phyloP scores from a whole-genome alignment of 1,140 invertebrate species.

The Euwallacea fornicatus region DNA sequence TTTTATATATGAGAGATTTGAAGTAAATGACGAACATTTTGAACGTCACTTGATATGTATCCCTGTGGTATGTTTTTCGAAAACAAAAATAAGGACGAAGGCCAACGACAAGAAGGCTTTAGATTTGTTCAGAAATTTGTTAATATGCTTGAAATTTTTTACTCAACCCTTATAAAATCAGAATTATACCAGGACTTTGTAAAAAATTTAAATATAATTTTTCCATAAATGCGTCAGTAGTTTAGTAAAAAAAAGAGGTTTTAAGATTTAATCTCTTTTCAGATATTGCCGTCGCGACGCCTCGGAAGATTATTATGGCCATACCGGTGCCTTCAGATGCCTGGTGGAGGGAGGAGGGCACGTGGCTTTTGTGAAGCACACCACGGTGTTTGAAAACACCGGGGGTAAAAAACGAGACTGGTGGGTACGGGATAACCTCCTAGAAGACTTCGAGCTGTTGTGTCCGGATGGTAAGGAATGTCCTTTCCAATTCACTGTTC shows the following conservation, averaged over 20 bases:
- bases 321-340: slow-evolving; percentile 89
- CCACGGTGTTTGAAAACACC: slow-evolving; percentile 88
- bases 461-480: slow-evolving; percentile 80
- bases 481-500: background rate
- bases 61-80: no score
- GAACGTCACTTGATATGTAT: no score
- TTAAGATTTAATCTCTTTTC: slow-evolving; percentile 39
- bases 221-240: background rate
- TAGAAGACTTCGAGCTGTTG: slow-evolving; percentile 89
- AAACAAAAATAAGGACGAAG: no score
- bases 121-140: no score
- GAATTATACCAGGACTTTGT: no score
- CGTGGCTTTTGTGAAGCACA: slow-evolving; percentile 93
- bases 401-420: slow-evolving; percentile 85
- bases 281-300: slow-evolving; percentile 82
- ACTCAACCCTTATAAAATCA: no score
- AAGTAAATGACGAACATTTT: no score
- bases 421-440: slow-evolving; percentile 91
- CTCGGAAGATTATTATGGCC: slow-evolving; percentile 86
- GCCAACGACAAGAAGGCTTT: no score
- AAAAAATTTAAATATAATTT: no score
- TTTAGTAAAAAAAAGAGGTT: background rate
- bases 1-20: no score
- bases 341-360: slow-evolving; percentile 93
- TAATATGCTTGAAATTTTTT: no score